Conservation (phyloP, 35 echinoderm and acorn worm genomes). For the Anneissia japonica region DNA sequence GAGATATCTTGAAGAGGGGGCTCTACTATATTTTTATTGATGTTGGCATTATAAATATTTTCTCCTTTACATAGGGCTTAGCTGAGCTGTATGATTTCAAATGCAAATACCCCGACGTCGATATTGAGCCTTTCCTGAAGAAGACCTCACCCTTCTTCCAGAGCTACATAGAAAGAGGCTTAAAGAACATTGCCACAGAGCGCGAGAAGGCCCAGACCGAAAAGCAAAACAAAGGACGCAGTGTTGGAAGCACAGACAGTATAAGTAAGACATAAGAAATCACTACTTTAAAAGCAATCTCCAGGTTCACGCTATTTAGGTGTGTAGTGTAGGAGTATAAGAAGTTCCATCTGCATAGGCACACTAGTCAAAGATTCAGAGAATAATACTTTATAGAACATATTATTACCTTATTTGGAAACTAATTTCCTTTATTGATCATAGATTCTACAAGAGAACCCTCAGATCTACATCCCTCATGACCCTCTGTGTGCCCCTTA, state of each 20-base stretch:
- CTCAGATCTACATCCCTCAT: no score
- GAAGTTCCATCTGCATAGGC: no score
- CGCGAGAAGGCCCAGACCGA: constrained; percentile 25
- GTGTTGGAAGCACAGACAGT: not conserved
- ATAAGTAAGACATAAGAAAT: not conserved
- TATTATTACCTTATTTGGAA: no score
- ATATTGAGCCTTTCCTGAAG: constrained; percentile 91
- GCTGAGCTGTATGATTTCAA: constrained; percentile 93
- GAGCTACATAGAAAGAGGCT: constrained; percentile 76
- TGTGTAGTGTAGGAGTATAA: not conserved
- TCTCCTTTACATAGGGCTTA: constrained; percentile 54
- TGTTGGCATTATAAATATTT: not conserved
- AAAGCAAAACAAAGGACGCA: not conserved
- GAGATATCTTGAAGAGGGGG: no score
- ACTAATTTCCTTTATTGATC: no score
- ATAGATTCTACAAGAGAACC: no score
- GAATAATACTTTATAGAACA: no score
- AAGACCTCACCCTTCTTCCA: constrained; percentile 93
- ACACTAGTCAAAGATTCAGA: no score
- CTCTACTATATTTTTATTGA: no score
- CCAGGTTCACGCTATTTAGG: not conserved
- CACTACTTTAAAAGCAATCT: no score
- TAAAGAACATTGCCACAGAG: constrained; percentile 82
- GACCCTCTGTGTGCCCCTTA: no score
- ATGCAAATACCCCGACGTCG: constrained; percentile 77